These are phyloP conservation scores for Aulostomus chinensis DNA, from an alignment of 2,797 vertebrate genomes.

Conservation along the genomic window DNA sequence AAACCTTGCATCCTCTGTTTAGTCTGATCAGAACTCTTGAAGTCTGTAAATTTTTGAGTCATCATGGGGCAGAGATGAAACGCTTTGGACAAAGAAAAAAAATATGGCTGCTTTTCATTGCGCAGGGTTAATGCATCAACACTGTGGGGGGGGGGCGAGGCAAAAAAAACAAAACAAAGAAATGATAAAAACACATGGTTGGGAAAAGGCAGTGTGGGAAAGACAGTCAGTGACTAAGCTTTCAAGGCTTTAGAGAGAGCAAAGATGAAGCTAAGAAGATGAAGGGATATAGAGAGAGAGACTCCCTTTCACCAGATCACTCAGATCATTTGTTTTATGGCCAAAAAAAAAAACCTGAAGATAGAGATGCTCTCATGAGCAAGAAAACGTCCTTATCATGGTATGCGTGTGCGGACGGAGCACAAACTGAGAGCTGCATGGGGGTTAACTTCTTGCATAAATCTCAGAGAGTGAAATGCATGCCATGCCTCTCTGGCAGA, in stretches of 20 bases:
- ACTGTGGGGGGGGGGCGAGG: constrained; percentile 14
- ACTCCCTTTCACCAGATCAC: constrained; percentile 33
- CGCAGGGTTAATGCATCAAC: constrained; percentile 26
- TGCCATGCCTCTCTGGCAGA: constrained; percentile 16
- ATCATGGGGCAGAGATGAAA: constrained; percentile 51
- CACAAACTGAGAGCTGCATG: constrained; percentile 5
- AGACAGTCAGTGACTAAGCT: constrained; percentile 15
- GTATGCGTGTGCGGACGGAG: background rate
- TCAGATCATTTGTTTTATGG: constrained; percentile 50
- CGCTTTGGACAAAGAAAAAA: constrained; percentile 21
- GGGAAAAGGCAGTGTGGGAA: constrained; percentile 20
- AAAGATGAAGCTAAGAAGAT: constrained; percentile 32
- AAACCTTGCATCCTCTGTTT: constrained; percentile 20
- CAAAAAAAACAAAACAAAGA: constrained; percentile 32
- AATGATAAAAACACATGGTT: constrained; percentile 14
- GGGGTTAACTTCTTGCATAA: constrained; percentile 24
- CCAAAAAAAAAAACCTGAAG: constrained; percentile 22
- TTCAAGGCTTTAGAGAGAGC: constrained; percentile 27
- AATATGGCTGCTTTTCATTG: no score
- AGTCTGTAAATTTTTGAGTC: constrained; percentile 48
- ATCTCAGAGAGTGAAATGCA: constrained; percentile 34
- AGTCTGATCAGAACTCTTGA: constrained; percentile 65
- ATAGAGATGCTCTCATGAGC: constrained; percentile 51
- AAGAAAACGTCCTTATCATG: constrained; percentile 22
- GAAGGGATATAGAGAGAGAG: constrained; percentile 32